A percentile compares a stretch with the other conserved stretches of the same genome.
Evolutionary conservation across 2,797 vertebrate species (phyloP).

Genomic region (Pseudochaenichthys georgianus): DNA sequence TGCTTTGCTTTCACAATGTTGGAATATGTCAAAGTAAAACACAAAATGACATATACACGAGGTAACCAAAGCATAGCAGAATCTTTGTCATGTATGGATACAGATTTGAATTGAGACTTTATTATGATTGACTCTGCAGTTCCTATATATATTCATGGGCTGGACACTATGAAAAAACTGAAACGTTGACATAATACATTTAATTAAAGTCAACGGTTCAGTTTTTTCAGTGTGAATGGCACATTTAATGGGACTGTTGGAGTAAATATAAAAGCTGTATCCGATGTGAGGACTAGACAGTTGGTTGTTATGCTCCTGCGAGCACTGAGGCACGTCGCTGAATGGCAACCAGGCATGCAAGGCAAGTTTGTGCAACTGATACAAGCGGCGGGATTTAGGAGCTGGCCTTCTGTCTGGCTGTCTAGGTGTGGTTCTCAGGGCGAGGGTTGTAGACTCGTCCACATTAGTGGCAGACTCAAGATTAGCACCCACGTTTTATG

Average conservation of each 20-base stretch:
- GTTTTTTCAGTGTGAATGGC: neutral
- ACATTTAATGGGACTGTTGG: neutral
- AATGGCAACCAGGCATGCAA: constrained; percentile 61
- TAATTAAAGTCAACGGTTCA: neutral
- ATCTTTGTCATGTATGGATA: neutral
- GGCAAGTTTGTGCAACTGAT: constrained; percentile 52
- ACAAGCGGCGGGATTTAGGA: constrained; percentile 44
- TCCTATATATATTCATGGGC: too few relatives aligned
- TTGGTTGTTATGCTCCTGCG: constrained; percentile 52
- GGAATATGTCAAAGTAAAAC: neutral
- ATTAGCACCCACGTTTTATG: constrained; percentile 59
- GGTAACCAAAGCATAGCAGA: neutral
- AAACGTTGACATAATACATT: too few relatives aligned
- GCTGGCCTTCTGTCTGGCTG: constrained; percentile 40
- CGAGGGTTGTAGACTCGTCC: constrained; percentile 20
- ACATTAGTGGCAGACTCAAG: constrained; percentile 41
- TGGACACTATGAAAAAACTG: too few relatives aligned
- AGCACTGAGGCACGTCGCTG: constrained; percentile 48
- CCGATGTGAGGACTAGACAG: constrained; percentile 49
- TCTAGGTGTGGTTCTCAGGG: constrained; percentile 56
- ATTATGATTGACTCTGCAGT: neutral
- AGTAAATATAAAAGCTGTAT: constrained; percentile 10
- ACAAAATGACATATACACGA: neutral
- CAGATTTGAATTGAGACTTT: neutral
- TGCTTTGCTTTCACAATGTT: neutral